A percentile compares a stretch with the other conserved stretches of the same genome.
These are phyloP conservation scores for Calameuta idolon DNA, from an alignment of 2,888 invertebrate species.

Conservation along the genomic window DNA sequence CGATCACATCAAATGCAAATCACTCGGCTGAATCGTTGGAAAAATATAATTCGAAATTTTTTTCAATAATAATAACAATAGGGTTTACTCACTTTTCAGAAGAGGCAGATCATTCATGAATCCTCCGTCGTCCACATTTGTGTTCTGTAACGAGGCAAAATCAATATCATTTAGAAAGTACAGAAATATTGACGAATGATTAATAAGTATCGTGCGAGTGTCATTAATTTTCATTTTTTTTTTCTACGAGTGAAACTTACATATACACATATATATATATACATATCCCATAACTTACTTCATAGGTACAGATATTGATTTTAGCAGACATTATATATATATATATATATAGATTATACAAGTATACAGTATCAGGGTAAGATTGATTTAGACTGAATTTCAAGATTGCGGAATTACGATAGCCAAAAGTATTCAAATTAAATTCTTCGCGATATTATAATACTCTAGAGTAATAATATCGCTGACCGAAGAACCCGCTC, in stretches of 20 bases:
- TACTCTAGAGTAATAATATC: constrained; percentile 21
- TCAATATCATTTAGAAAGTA: neutral
- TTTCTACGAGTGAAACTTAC: neutral
- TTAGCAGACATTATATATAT: constrained; percentile 1
- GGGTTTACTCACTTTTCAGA: constrained; percentile 83
- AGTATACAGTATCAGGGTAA: neutral
- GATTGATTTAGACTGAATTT: constrained; percentile 1
- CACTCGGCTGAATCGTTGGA: neutral
- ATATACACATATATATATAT: neutral
- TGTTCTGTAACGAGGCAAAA: constrained; percentile 72
- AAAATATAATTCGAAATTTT: neutral
- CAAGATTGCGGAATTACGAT: constrained; percentile 18
- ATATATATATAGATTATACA: constrained; percentile 14
- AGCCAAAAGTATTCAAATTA: constrained; percentile 30
- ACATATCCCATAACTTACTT: too few species aligned
- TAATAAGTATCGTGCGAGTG: neutral
- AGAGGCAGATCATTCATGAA: constrained; percentile 92
- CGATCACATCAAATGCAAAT: neutral
- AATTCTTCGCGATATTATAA: constrained; percentile 35
- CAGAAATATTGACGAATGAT: neutral
- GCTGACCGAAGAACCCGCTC: constrained; percentile 5
- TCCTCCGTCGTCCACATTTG: constrained; percentile 88
- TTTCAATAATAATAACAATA: neutral
- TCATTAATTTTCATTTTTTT: neutral
- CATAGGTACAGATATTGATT: too few species aligned